Evolutionary conservation across 2,113 vertebrate genomes (phyloP).

Genomic region (Gavia stellata): DNA sequence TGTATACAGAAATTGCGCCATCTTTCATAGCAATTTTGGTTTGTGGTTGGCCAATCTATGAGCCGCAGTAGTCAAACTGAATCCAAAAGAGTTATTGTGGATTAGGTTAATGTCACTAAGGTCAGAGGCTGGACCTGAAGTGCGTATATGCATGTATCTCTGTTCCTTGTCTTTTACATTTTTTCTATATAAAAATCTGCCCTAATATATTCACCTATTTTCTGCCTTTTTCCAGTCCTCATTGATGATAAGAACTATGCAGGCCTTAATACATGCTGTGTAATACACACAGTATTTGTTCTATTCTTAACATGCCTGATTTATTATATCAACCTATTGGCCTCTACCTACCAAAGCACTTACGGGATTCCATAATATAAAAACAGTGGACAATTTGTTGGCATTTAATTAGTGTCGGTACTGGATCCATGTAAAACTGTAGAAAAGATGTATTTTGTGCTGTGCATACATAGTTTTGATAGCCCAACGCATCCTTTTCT

Average conservation of each 20-base stretch:
- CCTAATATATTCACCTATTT: neutral
- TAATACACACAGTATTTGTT: neutral
- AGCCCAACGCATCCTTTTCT: neutral
- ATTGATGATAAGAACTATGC: neutral
- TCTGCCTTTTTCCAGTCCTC: neutral
- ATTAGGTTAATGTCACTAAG: neutral
- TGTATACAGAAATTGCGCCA: neutral
- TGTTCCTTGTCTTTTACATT: neutral
- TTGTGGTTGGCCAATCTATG: neutral
- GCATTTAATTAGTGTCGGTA: neutral
- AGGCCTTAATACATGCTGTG: neutral
- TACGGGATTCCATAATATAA: neutral
- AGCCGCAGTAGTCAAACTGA: neutral
- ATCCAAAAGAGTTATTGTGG: neutral
- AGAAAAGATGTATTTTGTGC: neutral
- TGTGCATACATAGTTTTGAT: neutral
- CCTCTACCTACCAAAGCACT: neutral
- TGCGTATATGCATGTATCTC: rapidly evolving
- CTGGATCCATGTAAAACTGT: neutral
- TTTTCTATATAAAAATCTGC: neutral
- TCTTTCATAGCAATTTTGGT: neutral
- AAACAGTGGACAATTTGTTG: neutral
- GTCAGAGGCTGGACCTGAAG: neutral
- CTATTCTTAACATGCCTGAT: neutral
- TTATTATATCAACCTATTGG: neutral